Percentiles rank a stretch among this genome's conserved stretches.
phyloP scores from a whole-genome alignment of 2,888 invertebrate genomes.

The Tenthredo mesomela region DNA sequence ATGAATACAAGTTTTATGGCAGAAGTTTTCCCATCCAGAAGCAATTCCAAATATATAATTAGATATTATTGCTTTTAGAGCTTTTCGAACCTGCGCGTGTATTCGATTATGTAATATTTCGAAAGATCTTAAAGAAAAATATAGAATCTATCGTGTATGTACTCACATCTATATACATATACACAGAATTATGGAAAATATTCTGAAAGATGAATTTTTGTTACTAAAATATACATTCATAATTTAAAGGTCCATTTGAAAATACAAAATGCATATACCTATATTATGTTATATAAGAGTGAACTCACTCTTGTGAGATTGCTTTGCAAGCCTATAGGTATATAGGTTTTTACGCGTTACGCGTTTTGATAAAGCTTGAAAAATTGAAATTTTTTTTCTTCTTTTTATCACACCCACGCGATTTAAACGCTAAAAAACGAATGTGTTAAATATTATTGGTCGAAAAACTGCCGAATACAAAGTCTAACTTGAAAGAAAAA shows the following conservation, averaged over 20 bases:
- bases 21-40: too few relatives aligned
- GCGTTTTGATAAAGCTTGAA: not conserved
- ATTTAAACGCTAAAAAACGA: not conserved
- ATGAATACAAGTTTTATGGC: not conserved
- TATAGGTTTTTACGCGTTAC: not conserved
- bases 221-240: not conserved
- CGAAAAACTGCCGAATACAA: not conserved
- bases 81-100: too few relatives aligned
- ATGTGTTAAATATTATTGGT: not conserved
- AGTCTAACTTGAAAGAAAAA: too few relatives aligned
- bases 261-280: not conserved
- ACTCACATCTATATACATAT: not conserved
- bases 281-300: not conserved
- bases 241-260: not conserved
- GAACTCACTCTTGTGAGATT: not conserved
- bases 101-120: not conserved
- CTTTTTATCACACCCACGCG: not conserved
- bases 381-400: not conserved
- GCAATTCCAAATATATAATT: too few relatives aligned
- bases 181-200: not conserved
- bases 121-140: not conserved
- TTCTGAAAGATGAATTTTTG: not conserved
- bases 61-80: too few relatives aligned
- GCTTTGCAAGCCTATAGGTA: not conserved
- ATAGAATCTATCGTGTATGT: not conserved